Percentiles rank a stretch among this genome's conserved stretches.
Conservation (phyloP, 1,140 invertebrate species). For the Tenebrio molitor region DNA sequence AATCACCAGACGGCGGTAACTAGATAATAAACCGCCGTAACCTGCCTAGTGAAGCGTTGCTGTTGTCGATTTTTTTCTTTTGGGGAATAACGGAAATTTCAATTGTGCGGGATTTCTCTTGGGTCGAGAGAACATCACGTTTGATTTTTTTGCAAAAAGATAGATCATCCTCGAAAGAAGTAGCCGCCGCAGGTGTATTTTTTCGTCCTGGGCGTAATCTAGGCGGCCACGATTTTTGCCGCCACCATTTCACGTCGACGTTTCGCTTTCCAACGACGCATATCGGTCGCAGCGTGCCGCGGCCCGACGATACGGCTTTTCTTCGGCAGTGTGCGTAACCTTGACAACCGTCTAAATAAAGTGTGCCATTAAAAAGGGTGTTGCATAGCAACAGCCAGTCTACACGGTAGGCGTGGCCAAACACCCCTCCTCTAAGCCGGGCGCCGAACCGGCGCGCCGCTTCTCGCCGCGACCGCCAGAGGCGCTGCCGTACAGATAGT, state of each 20-base stretch:
- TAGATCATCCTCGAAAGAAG: no score
- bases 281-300: constrained; percentile 20
- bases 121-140: no score
- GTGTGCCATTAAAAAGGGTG: constrained; percentile 47
- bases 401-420: constrained; percentile 44
- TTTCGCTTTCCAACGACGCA: constrained; percentile 37
- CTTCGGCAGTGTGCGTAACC: constrained; percentile 38
- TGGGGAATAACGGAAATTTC: no score
- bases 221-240: constrained; percentile 19
- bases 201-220: not conserved
- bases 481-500: constrained; percentile 30
- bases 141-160: no score
- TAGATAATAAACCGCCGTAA: no score
- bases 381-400: constrained; percentile 47
- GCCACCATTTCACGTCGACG: constrained; percentile 4
- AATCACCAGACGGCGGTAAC: no score
- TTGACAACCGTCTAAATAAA: constrained; percentile 48
- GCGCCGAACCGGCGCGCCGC: not conserved
- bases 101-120: no score
- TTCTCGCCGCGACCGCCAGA: not conserved
- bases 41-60: no score
- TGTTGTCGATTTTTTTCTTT: no score
- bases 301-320: constrained; percentile 26
- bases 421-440: constrained; percentile 40
- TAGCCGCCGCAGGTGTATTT: not conserved